phyloP scores from a whole-genome alignment of 2,113 vertebrate species.

The Calyptommatus sinebrachiatus region DNA sequence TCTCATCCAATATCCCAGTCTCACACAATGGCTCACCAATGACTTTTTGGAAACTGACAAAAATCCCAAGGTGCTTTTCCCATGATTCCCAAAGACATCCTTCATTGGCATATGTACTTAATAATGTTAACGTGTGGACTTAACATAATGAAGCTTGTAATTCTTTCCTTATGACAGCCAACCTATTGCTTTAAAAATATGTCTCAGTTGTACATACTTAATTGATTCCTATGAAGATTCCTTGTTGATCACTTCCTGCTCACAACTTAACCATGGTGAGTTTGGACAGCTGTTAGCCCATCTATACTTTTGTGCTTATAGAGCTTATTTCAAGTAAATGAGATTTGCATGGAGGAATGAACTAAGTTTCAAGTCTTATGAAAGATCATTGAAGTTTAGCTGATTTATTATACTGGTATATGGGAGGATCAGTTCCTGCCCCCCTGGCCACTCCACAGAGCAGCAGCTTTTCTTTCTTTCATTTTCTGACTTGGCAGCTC shows the following conservation, averaged over 20 bases:
- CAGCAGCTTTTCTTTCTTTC: slow-evolving; percentile 29
- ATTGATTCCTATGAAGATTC: neutral
- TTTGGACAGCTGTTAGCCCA: neutral
- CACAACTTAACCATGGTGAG: neutral
- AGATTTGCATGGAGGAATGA: slow-evolving; percentile 31
- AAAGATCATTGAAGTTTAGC: slow-evolving; percentile 35
- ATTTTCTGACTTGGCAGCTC: slow-evolving; percentile 7
- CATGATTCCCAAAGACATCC: too few relatives aligned
- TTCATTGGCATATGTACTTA: too few relatives aligned
- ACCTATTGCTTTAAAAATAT: neutral
- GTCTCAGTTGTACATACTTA: neutral
- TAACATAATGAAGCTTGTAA: neutral
- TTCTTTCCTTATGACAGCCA: neutral
- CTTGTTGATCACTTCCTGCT: neutral
- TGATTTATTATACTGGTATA: slow-evolving; percentile 39
- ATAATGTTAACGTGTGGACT: too few relatives aligned
- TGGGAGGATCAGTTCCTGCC: slow-evolving; percentile 39
- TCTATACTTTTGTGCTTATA: slow-evolving; percentile 3
- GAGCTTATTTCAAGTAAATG: slow-evolving; percentile 37
- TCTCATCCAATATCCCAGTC: too few relatives aligned
- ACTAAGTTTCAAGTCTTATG: slow-evolving; percentile 22
- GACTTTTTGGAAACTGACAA: too few relatives aligned
- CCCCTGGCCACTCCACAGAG: slow-evolving; percentile 29
- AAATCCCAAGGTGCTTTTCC: too few relatives aligned
- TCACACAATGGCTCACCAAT: too few relatives aligned